Percentiles rank a stretch among this genome's conserved stretches.
Conservation (phyloP, 2,888 invertebrate genomes). For the Atethmia centrago region DNA sequence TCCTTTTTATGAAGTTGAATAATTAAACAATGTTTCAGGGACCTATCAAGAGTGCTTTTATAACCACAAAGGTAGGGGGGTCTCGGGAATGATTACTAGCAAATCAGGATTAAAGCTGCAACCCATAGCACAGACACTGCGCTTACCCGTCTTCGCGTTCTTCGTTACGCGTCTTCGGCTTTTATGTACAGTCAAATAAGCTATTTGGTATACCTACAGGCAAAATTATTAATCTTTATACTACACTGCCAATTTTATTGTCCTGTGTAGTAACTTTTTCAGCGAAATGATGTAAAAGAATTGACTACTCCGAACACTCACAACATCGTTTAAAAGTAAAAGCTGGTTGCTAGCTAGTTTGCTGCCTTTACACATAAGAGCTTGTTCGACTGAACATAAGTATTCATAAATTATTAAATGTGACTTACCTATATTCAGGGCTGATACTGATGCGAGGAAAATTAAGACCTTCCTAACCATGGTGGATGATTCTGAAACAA, state of each 20-base stretch:
- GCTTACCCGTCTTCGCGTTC: no score
- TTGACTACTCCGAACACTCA: neutral
- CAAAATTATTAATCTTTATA: neutral
- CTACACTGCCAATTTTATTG: neutral
- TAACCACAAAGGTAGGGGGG: neutral
- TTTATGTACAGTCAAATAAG: neutral
- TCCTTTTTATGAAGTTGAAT: no score
- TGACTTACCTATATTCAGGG: conserved; percentile 79
- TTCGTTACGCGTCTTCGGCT: no score
- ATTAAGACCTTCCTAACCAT: conserved; percentile 77
- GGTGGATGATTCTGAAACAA: conserved; percentile 77
- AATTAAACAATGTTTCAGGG: neutral
- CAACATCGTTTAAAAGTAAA: neutral
- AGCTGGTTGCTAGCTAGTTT: neutral
- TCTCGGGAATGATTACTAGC: neutral
- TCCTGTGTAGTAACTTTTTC: neutral
- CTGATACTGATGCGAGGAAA: conserved; percentile 76
- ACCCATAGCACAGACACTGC: neutral
- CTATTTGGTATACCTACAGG: neutral
- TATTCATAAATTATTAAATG: neutral
- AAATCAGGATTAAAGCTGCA: neutral
- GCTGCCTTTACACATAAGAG: neutral
- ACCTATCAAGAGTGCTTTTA: neutral
- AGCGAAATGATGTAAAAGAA: neutral
- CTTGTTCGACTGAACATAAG: neutral